These are phyloP conservation scores for Eurystomus gularis DNA, from an alignment of 2,113 vertebrate species.

Conservation along the genomic window DNA sequence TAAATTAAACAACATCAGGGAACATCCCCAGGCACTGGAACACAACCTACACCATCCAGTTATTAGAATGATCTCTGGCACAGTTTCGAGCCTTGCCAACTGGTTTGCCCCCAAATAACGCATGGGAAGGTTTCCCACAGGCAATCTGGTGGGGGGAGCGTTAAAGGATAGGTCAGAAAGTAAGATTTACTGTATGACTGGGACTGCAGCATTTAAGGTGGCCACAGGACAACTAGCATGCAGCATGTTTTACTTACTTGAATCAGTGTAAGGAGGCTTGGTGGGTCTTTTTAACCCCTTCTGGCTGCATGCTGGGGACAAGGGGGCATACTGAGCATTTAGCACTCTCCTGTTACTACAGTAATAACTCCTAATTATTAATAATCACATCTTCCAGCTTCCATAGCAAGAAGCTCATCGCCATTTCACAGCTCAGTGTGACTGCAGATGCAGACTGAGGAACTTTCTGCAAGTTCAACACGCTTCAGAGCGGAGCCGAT, in stretches of 20 bases:
- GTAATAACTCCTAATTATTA: neutral
- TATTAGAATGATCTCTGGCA: neutral
- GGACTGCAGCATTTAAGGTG: neutral
- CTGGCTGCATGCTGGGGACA: neutral
- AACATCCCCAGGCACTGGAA: neutral
- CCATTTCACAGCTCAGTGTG: neutral
- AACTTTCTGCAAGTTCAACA: neutral
- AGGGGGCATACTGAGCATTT: neutral
- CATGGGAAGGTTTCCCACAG: neutral
- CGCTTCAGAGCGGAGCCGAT: neutral
- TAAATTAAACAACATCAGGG: slow-evolving; percentile 38
- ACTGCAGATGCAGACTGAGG: neutral
- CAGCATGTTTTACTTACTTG: neutral
- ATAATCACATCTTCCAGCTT: neutral
- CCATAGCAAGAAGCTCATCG: neutral
- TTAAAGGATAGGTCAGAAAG: neutral
- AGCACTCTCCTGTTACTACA: neutral
- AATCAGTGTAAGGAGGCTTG: neutral
- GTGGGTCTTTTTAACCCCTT: neutral
- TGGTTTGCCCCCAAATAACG: neutral
- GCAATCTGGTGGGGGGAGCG: neutral
- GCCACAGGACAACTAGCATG: neutral
- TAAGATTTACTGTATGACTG: neutral
- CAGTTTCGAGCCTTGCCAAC: neutral
- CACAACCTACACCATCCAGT: neutral